Conservation (phyloP, 2,113 vertebrate genomes). For the Gila orcuttii region DNA sequence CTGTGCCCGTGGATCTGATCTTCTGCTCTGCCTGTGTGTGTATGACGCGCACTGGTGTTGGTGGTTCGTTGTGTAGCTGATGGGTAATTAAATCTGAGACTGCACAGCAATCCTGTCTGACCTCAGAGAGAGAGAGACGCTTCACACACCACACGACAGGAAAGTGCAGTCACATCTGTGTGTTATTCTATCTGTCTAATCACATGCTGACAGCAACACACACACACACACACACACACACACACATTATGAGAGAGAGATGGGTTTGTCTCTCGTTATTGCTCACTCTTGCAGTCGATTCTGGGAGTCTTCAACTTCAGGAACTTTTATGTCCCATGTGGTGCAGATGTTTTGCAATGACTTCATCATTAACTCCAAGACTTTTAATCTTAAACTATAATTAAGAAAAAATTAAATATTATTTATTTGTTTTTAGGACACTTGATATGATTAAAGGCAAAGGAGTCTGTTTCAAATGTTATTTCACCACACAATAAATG, state of each 20-base stretch:
- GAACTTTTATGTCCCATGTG: not conserved
- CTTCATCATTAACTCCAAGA: not conserved
- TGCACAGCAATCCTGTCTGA: constrained; percentile 1
- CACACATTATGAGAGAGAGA: not conserved
- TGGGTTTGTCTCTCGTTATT: not conserved
- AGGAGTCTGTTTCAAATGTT: not conserved
- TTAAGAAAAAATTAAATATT: no score
- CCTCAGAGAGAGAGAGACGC: not conserved
- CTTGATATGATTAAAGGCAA: not conserved
- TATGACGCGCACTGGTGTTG: not conserved
- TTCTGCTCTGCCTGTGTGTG: constrained; percentile 51
- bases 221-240: constrained; percentile 9
- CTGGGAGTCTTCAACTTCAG: not conserved
- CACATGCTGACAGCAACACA: constrained; percentile 4
- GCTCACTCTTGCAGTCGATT: not conserved
- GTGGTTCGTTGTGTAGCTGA: not conserved
- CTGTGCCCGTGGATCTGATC: constrained; percentile 44
- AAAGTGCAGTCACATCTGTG: not conserved
- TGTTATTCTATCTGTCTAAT: not conserved
- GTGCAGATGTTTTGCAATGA: not conserved
- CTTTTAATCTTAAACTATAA: no score
- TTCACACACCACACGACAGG: not conserved
- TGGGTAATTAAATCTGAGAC: constrained; percentile 10
- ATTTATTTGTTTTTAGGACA: not conserved
- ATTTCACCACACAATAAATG: not conserved